phyloP scores from a whole-genome alignment of 2,888 invertebrate species.

The Margaritifera margaritifera region DNA sequence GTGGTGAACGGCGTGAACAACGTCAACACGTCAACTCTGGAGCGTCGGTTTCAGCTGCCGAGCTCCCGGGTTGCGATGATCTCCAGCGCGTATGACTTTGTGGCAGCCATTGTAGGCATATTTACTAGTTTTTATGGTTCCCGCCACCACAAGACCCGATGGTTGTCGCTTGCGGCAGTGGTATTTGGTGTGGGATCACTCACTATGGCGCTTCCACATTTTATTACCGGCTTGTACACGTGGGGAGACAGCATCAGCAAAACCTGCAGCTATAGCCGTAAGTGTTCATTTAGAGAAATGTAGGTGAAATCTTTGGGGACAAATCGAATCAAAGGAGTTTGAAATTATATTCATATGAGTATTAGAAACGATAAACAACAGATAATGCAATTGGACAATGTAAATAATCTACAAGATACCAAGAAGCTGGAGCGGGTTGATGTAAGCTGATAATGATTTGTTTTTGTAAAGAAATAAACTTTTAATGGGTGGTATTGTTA shows the following conservation, averaged over 20 bases:
- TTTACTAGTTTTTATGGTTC: conserved; percentile 57
- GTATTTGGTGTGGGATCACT: conserved; percentile 81
- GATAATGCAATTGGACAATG: too few relatives aligned
- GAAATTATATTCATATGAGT: too few relatives aligned
- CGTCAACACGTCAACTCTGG: conserved; percentile 65
- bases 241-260: conserved; percentile 41
- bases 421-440: too few relatives aligned
- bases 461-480: too few relatives aligned
- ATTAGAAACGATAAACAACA: too few relatives aligned
- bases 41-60: conserved; percentile 66
- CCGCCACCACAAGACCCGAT: conserved; percentile 75
- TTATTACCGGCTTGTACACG: conserved; percentile 80
- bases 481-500: too few relatives aligned
- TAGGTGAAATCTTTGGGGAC: too few relatives aligned
- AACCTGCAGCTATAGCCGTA: too few relatives aligned
- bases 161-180: conserved; percentile 83
- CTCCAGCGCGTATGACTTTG: conserved; percentile 65
- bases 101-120: conserved; percentile 62
- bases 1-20: conserved; percentile 67
- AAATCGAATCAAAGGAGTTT: too few relatives aligned
- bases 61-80: conserved; percentile 58
- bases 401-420: too few relatives aligned
- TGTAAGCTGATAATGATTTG: too few relatives aligned
- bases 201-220: conserved; percentile 86
- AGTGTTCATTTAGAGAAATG: too few relatives aligned